These are phyloP conservation scores for Hypena proboscidalis DNA, from an alignment of 2,888 invertebrate species.

Conservation along the genomic window DNA sequence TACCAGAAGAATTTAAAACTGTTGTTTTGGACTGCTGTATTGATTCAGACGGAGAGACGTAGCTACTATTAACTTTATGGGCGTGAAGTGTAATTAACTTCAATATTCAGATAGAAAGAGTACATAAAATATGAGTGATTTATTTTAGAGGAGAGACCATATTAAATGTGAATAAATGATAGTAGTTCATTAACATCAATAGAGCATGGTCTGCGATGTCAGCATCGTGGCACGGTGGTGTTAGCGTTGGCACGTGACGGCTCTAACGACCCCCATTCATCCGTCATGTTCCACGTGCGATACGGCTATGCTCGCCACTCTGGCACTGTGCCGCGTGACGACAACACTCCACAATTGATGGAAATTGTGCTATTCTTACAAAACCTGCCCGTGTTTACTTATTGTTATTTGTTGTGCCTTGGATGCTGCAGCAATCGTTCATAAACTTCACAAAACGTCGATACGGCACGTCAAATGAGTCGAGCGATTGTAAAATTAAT, in stretches of 20 bases:
- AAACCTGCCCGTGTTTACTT: slow-evolving; percentile 41
- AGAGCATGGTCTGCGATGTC: slow-evolving; percentile 29
- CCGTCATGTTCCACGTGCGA: slow-evolving; percentile 72
- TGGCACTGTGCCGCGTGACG: slow-evolving; percentile 80
- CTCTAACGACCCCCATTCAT: slow-evolving; percentile 68
- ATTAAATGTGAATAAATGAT: slow-evolving; percentile 5
- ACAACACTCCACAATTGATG: slow-evolving; percentile 59
- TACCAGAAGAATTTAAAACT: slow-evolving; percentile 38
- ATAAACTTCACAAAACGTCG: slow-evolving; percentile 9
- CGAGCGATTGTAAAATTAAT: slow-evolving; percentile 25
- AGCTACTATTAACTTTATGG: slow-evolving; percentile 19
- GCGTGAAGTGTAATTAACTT: neutral
- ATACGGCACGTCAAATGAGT: slow-evolving; percentile 17
- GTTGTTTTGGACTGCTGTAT: slow-evolving; percentile 22
- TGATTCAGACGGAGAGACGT: slow-evolving; percentile 31
- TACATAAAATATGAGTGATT: too few relatives aligned
- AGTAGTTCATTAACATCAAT: slow-evolving; percentile 21
- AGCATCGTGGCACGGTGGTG: slow-evolving; percentile 29
- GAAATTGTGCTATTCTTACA: slow-evolving; percentile 49
- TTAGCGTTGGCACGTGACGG: slow-evolving; percentile 61
- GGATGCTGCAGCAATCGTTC: slow-evolving; percentile 6
- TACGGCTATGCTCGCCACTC: slow-evolving; percentile 59
- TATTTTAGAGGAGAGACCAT: too few relatives aligned
- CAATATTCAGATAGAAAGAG: neutral
- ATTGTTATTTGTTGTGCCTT: slow-evolving; percentile 20